phyloP scores from a whole-genome alignment of 2,888 invertebrate genomes.

The Schrankia costaestrigalis region DNA sequence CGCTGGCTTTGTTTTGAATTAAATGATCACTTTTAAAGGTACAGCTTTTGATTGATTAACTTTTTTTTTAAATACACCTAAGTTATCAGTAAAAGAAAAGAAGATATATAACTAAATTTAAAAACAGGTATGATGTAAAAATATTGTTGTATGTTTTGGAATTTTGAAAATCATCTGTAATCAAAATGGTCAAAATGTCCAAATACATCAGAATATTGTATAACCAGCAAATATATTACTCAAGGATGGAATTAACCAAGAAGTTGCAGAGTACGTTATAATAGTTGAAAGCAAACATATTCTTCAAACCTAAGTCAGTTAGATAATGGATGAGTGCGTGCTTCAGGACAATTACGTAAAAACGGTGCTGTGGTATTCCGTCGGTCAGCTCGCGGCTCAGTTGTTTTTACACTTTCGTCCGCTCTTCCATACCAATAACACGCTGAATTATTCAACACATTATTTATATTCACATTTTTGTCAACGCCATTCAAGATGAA shows the following conservation, averaged over 20 bases:
- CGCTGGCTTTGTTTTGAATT: conserved; percentile 25
- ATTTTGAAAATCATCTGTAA: no score
- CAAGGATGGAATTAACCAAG: background rate
- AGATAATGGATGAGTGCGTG: conserved; percentile 80
- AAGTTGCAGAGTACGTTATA: conserved; percentile 30
- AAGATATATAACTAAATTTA: no score
- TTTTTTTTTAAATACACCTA: no score
- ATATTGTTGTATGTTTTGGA: no score
- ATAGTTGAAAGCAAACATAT: conserved; percentile 31
- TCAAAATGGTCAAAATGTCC: no score
- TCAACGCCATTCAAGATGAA: conserved; percentile 77
- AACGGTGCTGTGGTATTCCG: conserved; percentile 71
- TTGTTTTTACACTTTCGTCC: conserved; percentile 59
- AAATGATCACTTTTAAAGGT: conserved; percentile 4
- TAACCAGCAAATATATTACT: no score
- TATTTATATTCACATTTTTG: conserved; percentile 80
- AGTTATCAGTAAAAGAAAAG: no score
- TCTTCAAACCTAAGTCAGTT: conserved; percentile 38
- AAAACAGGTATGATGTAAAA: no score
- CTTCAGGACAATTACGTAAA: conserved; percentile 76
- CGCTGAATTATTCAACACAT: conserved; percentile 79
- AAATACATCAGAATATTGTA: no score
- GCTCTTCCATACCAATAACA: conserved; percentile 74
- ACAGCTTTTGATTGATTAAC: background rate
- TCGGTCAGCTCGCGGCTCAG: conserved; percentile 52